These are phyloP conservation scores for Notamacropus eugenii DNA, from an alignment of 2,797 vertebrate genomes.

Conservation along the genomic window DNA sequence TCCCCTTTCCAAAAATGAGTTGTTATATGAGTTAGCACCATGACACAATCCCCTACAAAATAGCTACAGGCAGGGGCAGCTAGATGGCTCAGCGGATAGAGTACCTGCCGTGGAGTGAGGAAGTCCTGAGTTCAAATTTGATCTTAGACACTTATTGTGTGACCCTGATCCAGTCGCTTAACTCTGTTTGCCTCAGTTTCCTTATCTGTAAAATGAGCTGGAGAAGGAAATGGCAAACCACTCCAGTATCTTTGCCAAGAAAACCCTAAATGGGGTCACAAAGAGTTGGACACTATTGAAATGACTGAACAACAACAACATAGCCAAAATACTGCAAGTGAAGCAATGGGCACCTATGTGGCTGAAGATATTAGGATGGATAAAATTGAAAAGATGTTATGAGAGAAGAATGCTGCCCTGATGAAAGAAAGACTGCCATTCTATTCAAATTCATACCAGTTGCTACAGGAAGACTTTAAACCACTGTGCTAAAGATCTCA, in stretches of 20 bases:
- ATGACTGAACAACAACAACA: background rate
- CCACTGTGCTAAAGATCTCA: background rate
- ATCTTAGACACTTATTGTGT: background rate
- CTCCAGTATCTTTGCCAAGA: background rate
- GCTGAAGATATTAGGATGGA: background rate
- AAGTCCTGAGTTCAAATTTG: background rate
- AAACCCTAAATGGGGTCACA: background rate
- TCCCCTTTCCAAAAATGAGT: conserved; percentile 79
- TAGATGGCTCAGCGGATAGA: background rate
- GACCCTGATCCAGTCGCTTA: background rate
- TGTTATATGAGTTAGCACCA: conserved; percentile 63
- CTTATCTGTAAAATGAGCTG: background rate
- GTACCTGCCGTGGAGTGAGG: background rate
- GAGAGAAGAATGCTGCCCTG: conserved; percentile 3
- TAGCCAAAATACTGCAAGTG: background rate
- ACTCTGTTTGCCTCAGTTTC: background rate
- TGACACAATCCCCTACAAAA: conserved; percentile 69
- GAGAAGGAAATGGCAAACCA: conserved; percentile 20
- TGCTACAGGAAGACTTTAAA: conserved; percentile 39
- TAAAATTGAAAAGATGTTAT: conserved; percentile 6
- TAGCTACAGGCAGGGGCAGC: background rate
- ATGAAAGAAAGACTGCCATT: background rate
- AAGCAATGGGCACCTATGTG: background rate
- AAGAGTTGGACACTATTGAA: background rate
- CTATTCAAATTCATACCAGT: background rate